Conservation (phyloP, 2,113 vertebrate genomes). For the Macrotis lagotis region DNA sequence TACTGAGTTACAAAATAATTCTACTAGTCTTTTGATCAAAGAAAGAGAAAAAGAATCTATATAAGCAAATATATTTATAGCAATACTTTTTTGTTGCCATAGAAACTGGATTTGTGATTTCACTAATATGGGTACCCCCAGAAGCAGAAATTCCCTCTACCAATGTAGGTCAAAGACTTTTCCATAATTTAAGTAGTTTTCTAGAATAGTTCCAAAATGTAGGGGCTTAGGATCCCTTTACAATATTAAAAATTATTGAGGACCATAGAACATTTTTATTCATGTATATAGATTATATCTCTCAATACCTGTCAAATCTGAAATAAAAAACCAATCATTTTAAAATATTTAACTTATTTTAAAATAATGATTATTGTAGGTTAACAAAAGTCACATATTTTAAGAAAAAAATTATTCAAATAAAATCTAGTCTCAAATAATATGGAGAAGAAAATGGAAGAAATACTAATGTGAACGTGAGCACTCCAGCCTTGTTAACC, state of each 20-base stretch:
- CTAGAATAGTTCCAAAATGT: background rate
- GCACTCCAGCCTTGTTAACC: background rate
- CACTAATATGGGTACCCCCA: background rate
- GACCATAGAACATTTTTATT: background rate
- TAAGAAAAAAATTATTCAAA: too few species aligned
- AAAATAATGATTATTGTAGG: background rate
- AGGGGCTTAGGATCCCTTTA: background rate
- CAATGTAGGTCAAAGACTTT: background rate
- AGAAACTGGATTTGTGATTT: background rate
- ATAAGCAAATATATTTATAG: background rate
- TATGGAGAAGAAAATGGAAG: background rate
- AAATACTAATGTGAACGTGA: background rate
- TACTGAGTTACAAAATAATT: background rate
- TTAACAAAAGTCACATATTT: background rate
- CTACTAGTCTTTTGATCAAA: background rate
- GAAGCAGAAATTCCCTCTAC: background rate
- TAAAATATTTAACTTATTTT: background rate
- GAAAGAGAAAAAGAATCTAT: background rate
- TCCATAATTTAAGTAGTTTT: background rate
- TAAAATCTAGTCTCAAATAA: too few species aligned
- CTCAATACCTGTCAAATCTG: background rate
- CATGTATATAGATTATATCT: background rate
- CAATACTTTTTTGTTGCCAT: background rate
- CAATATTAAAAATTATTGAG: background rate
- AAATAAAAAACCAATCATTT: background rate